Base-by-base conservation (phyloP, 2,888 invertebrate species). In the Tetragonula carbonaria region DNA sequence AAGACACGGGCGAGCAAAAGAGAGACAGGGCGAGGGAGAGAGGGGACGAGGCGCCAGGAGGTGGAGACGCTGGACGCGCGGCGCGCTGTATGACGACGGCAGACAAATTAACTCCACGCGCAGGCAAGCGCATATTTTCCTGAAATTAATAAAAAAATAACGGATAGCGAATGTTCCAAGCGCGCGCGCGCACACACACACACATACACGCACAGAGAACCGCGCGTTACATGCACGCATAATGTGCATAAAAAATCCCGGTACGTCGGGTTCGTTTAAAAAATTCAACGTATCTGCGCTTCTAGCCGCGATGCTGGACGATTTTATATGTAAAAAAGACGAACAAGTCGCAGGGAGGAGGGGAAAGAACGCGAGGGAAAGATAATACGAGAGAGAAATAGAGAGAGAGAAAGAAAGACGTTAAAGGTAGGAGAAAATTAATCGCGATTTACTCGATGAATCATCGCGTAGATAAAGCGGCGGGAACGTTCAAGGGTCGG, bases 111-210 rank as follows among this genome's bases (percentile, higher is more conserved):
- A 78, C 86, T 76, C 77, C 59, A 55, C 74, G 83, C 80, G 67
- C 76, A 62, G 77, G 77, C 82, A 81, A 82, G 85, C 78, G 78
- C 81, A 85, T 82, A 81, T 85, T 86, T 85, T 82, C 63, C 70
- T 53, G 81, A 82, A 86, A 86, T 86, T 86, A 86, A 86, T 86
- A 85, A 85, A 81, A 86, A 85, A 84, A 84, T 79, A 80, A 67
- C 84, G 80, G 66, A 59, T 63, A 74, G 70, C 63, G 76, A 63
- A 82, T 68, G 81, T 74, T 79, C 63, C 38, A 67, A 68, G 71
- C 70, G 78, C 74, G 51, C 65, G 65, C 66, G 51, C 63, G 2
- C 8, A 1, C 45, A 1, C 8, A 8, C 8, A 45, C 28, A 28
- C 28, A 28, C 28, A 28, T 28, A 28, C 45, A 45, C 45, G 8